Evolutionary conservation across 2,888 invertebrate species (phyloP), one percentile per base, ranked within the genome.

Genomic region (Magallana nippona): DNA sequence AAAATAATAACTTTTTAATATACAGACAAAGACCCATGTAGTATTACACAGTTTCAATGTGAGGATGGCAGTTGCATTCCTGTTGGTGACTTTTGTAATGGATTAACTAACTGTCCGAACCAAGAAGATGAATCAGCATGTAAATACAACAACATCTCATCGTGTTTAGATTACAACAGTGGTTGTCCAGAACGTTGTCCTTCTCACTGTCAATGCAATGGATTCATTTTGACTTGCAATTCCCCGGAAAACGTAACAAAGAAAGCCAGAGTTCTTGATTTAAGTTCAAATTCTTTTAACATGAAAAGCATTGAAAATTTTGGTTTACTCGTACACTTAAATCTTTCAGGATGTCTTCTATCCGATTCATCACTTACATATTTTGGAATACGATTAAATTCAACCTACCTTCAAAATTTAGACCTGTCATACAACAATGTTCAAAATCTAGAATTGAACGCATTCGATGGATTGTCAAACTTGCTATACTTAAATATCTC

Each of bases 251-350:
- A 71, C 13, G 27, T 71, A 10, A 32, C 27, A 27, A 71, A 27
- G 17, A 32, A 71, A 32, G 79, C 22, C 57, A 79, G 27, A 19
- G 56, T 57, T 22, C 79, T 79, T 57, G 79, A 79, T 79, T 27
- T 79, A 22, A 79, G 79, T 22, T 27, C 57, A 79, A 56, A n/a
- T 15, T 22, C 17, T 57, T 17, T 79, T 17, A 22, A 79, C 57
- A 22, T 13, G 11, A 15, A 10, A 10, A 19, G 22, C 2, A 11
- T 57, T 22, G 57, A 22, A 27, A 2, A 79, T 79, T 79, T 79
- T 19, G 17, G 11, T 22, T 56, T 58, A 13, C 79, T 79, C 15
- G 19, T 79, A 55, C 57, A 79, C 57, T 27, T 57, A 19, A 79
- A 79, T 58, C 11, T 79, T 15, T 79, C 79, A 8, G 1, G 56